Evolutionary conservation across 2,888 invertebrate species (phyloP), one percentile per base, ranked within the genome.

Genomic region (Acleris holmiana): DNA sequence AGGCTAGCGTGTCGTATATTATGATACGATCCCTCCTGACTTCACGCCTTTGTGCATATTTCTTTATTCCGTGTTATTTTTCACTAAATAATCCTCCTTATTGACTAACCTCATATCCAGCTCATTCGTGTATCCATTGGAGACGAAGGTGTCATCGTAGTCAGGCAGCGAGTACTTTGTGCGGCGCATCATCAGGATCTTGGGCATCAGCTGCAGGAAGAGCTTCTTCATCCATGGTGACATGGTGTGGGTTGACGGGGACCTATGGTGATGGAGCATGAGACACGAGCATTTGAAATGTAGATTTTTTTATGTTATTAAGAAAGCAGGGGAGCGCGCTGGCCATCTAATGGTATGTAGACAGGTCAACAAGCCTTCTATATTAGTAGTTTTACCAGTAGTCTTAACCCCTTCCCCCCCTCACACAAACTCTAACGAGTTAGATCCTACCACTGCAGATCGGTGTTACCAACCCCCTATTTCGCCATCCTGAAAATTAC

Each of bases 231-330:
- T 96, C 95, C 97, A 95, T 0, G 97, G 96, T 0, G 98, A 97
- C 98, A 99, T 98, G 75, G 97, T 97, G 86, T 98, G 98, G 0
- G 98, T 98, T 4, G 98, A 97, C 18, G 98, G 98, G 0, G 97
- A 97, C 84, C 97, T 97, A 82, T 4, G 73, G 4, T 7, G 8
- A 21, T 15, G 21, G n/a, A 0, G 19, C 7, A 17, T 4, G 15
- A 18, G 41, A 17, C 2, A 44, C n/a, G 41, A 41, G 2, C 15
- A 44, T n/a, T 7, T 6, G 44, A 44, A 2, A n/a, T 41, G 15
- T 6, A n/a, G 41, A 8, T 35, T 35, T 35, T 8, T 35, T 3
- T 10, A 35, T 35, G 35, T 8, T 29, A 8, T 35, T 10, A 2
- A 35, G 0, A 35, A 13, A 13, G 0, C 13, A 4, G 13, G 35